These are phyloP conservation scores for Panurus biarmicus DNA, from an alignment of 2,113 vertebrate species.

Conservation along the genomic window DNA sequence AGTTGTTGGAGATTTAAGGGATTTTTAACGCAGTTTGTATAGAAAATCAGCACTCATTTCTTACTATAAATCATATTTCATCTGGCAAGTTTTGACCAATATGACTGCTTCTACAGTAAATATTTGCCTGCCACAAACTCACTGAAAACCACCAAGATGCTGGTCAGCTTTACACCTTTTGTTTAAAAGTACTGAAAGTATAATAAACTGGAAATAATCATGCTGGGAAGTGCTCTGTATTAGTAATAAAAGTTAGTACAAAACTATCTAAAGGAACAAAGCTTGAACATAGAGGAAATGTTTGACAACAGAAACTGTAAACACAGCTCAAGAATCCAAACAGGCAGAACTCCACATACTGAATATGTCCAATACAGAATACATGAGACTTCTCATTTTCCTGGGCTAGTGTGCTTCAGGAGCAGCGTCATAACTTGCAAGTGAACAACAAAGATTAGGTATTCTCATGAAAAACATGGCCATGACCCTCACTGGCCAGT, in stretches of 20 bases:
- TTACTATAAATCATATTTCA: neutral
- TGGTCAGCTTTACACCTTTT: neutral
- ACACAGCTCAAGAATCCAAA: neutral
- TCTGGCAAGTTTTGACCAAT: neutral
- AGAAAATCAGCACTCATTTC: neutral
- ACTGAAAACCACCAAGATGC: neutral
- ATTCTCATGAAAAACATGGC: neutral
- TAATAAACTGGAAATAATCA: neutral
- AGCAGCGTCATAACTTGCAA: neutral
- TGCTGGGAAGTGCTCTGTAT: neutral
- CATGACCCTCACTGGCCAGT: neutral
- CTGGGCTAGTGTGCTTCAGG: neutral
- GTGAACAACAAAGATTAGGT: neutral
- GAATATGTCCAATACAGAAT: neutral
- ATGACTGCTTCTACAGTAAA: neutral
- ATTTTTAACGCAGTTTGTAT: neutral
- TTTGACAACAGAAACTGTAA: neutral
- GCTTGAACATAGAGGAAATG: neutral
- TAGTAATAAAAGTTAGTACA: neutral
- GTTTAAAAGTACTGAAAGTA: neutral
- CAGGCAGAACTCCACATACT: neutral
- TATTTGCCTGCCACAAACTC: neutral
- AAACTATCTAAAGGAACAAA: neutral
- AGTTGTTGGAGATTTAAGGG: neutral
- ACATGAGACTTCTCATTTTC: neutral